Evolutionary conservation across 2,888 invertebrate species (phyloP).

Genomic region (Drosophila peninsularis): DNA sequence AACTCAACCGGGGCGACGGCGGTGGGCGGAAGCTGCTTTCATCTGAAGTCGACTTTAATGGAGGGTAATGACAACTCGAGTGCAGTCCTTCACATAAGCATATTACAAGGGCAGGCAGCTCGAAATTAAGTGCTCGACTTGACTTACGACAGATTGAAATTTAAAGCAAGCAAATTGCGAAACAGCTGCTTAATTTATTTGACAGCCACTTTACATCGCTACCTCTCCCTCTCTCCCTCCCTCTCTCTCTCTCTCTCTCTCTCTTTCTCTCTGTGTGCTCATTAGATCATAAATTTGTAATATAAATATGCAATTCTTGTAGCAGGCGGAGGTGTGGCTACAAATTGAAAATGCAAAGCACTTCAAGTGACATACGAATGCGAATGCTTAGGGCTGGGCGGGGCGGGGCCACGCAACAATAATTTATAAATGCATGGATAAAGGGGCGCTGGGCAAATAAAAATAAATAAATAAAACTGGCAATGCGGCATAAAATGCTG

Average conservation of each 20-base stretch:
- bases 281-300: slow-evolving; percentile 66
- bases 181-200: slow-evolving; percentile 43
- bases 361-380: slow-evolving; percentile 51
- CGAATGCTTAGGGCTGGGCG: slow-evolving; percentile 37
- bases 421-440: slow-evolving; percentile 79
- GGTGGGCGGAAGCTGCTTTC: slow-evolving; percentile 24
- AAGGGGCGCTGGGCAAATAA: slow-evolving; percentile 71
- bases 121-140: slow-evolving; percentile 26
- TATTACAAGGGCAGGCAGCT: slow-evolving; percentile 30
- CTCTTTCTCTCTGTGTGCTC: slow-evolving; percentile 25
- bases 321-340: slow-evolving; percentile 1
- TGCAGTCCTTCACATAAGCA: slow-evolving; percentile 43
- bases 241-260: neutral
- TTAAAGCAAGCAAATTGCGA: slow-evolving; percentile 25
- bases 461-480: slow-evolving; percentile 80
- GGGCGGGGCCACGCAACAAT: slow-evolving; percentile 58
- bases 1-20: no score
- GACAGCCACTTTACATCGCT: slow-evolving; percentile 3
- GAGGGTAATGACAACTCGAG: slow-evolving; percentile 54
- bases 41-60: slow-evolving; percentile 54
- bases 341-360: slow-evolving; percentile 68
- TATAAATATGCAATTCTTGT: slow-evolving; percentile 49
- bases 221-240: neutral
- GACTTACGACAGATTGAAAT: slow-evolving; percentile 37
- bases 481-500: slow-evolving; percentile 78